Base-by-base conservation (phyloP, 2,888 invertebrate species). In the Barypeithes pellucidus region DNA sequence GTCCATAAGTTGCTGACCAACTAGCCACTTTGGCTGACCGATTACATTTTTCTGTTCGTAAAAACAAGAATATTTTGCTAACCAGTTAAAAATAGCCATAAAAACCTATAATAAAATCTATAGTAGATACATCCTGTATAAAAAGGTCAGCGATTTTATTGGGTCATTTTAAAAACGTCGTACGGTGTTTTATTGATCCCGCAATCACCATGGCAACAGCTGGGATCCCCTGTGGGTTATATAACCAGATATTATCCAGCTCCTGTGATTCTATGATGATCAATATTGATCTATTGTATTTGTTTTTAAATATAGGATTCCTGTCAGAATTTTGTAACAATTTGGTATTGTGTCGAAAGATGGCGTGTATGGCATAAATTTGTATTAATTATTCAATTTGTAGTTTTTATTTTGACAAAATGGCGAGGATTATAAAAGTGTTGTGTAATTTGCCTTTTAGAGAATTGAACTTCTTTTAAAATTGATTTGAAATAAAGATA, bases 111-210 rank as follows among this genome's bases (percentile, higher is more conserved):
- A 24, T 24, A 24, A 24, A 24, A 24, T 24, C 24, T 4, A 5
- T 4, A 14, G 1, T 41, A 14, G 41, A 41, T 57, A 57, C 54
- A 57, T 11, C 33, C 54, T 57, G 54, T 57, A 57, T 8, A 16
- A 33, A 16, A 52, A 18, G 14, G 18, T 36, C 33, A 18, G 8
- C 33, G 54, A 57, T 57, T 57, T 57, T 57, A 57, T 36, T 57
- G 54, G 54, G 54, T 57, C 54, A 57, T 57, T 57, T 39, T 29
- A 29, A 57, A 54, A 57, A 18, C 33, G 54, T 57, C 54, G 54
- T 29, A 11, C 1, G 33, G 5, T 57, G 16, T 33, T 57, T 57
- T 57, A 57, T 57, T 57, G 54, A 57, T 57, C 54, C 33, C 16
- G 33, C 24, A 57, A 57, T 57, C 33, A 57, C 54, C 54, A 57